Conservation (phyloP, 35 echinoderm and acorn worm species). For the Nesometra sesokonis region DNA sequence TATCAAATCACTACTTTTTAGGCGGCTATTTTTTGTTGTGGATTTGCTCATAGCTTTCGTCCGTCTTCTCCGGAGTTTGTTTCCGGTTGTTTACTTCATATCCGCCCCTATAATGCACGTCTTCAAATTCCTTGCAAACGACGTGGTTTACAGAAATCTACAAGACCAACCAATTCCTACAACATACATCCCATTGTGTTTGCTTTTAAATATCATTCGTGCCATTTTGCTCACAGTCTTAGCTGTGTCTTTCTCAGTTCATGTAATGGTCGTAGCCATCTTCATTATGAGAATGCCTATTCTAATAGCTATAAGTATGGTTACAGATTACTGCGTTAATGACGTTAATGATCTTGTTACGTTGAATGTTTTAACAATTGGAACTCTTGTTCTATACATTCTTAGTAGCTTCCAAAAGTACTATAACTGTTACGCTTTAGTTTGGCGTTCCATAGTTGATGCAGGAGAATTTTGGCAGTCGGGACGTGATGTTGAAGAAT, state of each 20-base stretch:
- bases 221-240: background rate
- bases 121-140: background rate
- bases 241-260: background rate
- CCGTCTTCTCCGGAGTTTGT: background rate
- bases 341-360: background rate
- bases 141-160: background rate
- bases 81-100: background rate
- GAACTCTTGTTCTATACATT: background rate
- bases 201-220: background rate
- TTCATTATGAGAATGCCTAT: background rate
- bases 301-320: background rate
- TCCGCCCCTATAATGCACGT: background rate
- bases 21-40: background rate
- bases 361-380: background rate
- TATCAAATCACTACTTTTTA: background rate
- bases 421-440: background rate
- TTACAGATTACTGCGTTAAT: background rate
- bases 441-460: background rate
- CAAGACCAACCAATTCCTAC: background rate
- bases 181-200: background rate
- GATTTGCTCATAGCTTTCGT: background rate
- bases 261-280: background rate
- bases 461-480: background rate
- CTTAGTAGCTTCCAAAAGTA: background rate
- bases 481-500: background rate